Evolutionary conservation across 2,888 invertebrate genomes (phyloP).

Genomic region (Leptogaster cylindrica): DNA sequence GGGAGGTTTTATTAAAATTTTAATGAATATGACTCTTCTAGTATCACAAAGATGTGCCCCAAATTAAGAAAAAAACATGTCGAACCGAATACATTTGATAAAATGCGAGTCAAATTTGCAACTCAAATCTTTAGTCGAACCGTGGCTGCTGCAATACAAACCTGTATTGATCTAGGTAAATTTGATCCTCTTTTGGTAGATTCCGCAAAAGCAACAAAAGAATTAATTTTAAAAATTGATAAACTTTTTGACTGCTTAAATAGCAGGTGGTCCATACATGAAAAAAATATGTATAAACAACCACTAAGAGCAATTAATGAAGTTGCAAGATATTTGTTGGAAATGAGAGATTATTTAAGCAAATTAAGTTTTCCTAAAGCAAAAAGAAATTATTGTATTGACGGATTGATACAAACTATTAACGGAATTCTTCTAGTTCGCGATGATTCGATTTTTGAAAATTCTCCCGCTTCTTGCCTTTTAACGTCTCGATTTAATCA

Average conservation of each 20-base stretch:
- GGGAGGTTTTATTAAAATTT: too few relatives aligned
- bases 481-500: constrained; percentile 10
- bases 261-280: neutral
- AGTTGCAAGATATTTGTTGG: neutral
- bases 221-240: neutral
- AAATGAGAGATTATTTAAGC: neutral
- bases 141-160: neutral
- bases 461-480: neutral
- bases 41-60: neutral
- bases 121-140: neutral
- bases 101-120: neutral
- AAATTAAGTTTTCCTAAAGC: neutral
- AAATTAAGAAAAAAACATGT: neutral
- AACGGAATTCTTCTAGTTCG: neutral
- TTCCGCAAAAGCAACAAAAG: neutral
- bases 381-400: neutral
- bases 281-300: neutral
- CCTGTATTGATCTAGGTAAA: neutral
- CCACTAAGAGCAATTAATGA: neutral
- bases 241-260: neutral
- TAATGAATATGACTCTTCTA: too few relatives aligned
- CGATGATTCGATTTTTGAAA: neutral
- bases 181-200: neutral
- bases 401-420: constrained; percentile 8
- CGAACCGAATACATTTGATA: constrained; percentile 1